Conservation (phyloP, 2,113 vertebrate species). For the Hemiprocne comata region DNA sequence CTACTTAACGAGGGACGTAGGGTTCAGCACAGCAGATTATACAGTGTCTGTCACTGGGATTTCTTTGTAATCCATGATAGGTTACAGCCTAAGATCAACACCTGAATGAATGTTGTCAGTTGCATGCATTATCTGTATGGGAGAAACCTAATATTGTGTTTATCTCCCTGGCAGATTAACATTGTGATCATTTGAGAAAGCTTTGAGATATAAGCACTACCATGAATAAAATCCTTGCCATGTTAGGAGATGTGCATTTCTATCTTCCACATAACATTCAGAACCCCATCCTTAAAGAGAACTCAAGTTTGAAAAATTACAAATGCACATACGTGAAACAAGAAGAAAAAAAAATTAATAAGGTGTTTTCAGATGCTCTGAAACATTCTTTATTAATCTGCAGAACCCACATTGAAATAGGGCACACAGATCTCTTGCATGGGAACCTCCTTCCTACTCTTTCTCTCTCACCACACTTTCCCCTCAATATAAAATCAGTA, state of each 20-base stretch:
- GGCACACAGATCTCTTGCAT: rapidly evolving
- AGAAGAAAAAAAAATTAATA: background rate
- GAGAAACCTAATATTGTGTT: background rate
- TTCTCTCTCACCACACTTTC: background rate
- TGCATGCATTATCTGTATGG: background rate
- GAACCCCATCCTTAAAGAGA: background rate
- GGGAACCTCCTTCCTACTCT: background rate
- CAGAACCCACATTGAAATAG: background rate
- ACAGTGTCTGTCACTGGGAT: background rate
- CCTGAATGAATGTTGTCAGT: background rate
- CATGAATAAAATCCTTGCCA: background rate
- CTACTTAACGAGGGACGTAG: background rate
- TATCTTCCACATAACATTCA: background rate
- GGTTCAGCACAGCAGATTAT: background rate
- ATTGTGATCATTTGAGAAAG: background rate
- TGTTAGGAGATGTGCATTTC: background rate
- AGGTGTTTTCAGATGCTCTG: too few relatives aligned
- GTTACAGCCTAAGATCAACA: background rate
- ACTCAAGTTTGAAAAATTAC: background rate
- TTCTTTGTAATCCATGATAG: background rate
- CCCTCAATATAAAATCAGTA: background rate
- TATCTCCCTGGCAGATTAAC: background rate
- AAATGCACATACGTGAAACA: background rate
- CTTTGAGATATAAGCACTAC: background rate
- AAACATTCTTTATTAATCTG: background rate